phyloP scores from a whole-genome alignment of 2,797 vertebrate species.

The Gymnoscopelus braueri region DNA sequence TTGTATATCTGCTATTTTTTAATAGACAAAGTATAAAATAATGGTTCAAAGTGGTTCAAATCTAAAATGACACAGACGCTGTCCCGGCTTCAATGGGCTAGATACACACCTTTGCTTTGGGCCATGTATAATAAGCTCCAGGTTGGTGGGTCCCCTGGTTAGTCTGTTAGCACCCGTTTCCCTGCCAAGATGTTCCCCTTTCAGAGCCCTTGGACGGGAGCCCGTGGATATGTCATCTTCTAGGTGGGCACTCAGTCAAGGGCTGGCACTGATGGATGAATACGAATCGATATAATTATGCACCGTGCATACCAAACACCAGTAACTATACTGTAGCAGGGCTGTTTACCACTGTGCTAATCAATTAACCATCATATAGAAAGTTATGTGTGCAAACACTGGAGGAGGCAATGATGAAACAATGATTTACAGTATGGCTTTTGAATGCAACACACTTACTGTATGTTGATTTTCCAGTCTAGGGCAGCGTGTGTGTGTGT shows the following conservation, averaged over 20 bases:
- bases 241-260: constrained; percentile 1
- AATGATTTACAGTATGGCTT: too few relatives aligned
- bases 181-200: constrained; percentile 43
- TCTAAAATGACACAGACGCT: too few relatives aligned
- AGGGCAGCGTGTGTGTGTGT: too few relatives aligned
- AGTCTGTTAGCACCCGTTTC: constrained; percentile 6
- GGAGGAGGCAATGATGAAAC: background rate
- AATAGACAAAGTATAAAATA: too few relatives aligned
- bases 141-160: too few relatives aligned
- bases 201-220: constrained; percentile 37
- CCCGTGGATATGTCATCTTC: constrained; percentile 16
- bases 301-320: background rate
- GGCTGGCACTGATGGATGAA: constrained; percentile 34
- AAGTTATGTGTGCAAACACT: background rate
- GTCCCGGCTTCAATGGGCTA: too few relatives aligned
- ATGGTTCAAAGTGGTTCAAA: too few relatives aligned
- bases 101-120: too few relatives aligned
- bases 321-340: background rate
- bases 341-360: background rate
- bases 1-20: too few relatives aligned
- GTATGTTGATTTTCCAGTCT: too few relatives aligned
- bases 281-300: constrained; percentile 35
- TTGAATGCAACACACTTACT: too few relatives aligned
- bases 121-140: too few relatives aligned
- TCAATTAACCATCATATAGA: background rate